Base-by-base conservation (phyloP, 2,888 invertebrate species). In the Xylota segnis region DNA sequence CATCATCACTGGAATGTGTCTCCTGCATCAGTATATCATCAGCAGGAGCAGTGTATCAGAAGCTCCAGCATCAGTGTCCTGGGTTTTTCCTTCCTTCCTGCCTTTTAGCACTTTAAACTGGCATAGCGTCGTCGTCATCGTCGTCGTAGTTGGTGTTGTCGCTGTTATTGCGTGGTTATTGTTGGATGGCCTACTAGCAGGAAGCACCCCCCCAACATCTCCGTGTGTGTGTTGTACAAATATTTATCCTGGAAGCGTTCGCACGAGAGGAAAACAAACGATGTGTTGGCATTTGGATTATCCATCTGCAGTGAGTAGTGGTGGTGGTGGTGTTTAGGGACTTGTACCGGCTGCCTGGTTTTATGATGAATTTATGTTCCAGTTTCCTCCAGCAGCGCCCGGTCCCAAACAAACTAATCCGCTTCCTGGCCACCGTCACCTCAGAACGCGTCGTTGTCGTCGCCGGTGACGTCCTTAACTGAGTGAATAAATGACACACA, bases 341-440 rank as follows among this genome's bases (percentile, higher is more conserved):
- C 75, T 81, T 81, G 56, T 72, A 77, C 71, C 68, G 68, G 76
- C 47, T 76, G 72, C 72, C 50, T 61, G 66, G 82, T 72, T 82
- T 86, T 86, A 86, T 86, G 86, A 86, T 86, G 86, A 86, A 86
- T 86, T 86, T 86, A 86, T 82, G 82, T 77, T 86, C 72, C 71
- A 86, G 86, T 76, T 82, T 72, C 47, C 37, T 66, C 56, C 52
- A 34, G 9, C 61, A 29, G 47, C 7, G 47, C 7, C 74, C 16
- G 12, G 37, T 14, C 58, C 29, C 45, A 40, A 50, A 76, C 63
- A 83, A 72, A 83, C 78, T 83, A 79, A 83, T 83, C 83, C 79
- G 77, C 59, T 72, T 83, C 12, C 77, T 59, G 68, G 83, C 68
- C 68, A 40, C 47, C 59, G 10, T 37, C 37, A 40, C 27, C 66